Base-by-base conservation (phyloP, 1,140 invertebrate genomes). In the Hyles vespertilio region DNA sequence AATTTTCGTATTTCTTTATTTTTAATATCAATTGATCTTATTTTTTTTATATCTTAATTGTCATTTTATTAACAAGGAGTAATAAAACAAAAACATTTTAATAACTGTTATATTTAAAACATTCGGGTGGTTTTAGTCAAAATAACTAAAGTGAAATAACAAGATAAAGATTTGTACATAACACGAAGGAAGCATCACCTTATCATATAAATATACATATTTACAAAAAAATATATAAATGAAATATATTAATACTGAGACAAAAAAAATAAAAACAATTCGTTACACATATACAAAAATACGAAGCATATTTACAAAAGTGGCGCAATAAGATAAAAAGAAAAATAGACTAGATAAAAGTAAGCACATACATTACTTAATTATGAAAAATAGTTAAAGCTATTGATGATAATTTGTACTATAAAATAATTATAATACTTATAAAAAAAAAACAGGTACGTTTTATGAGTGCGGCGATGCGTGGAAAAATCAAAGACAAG, bases 291-390 rank as follows among this genome's bases (percentile, higher is more conserved):
- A 48, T 45, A 68, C 51, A 64, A 50, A 12, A 34, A 69, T 49
- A 61, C 53, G 74, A 84, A 81, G 68, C 63, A 74, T 87, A 85
- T 87, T 81, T 87, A 85, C 84, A 87, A 80, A 85, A 85, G 79
- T 56, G 51, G 70, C 67, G 71, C 61, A 63, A 61, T 57, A 69
- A 66, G 44, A 61, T 55, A 58, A 64, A 61, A 63, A 58, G 66
- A 64, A 51, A 61, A 64, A 70, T 58, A 56, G 63, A 74, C 61
- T 67, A 74, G 62, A 54, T 65, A 40, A 56, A 60, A 45, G 22
- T 65, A 40, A 61, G 59, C 59, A 61, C 32, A 65, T 43, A 48
- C 47, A 56, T 32, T 12, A 61, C 34, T 22, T 60, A 68, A 70
- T 60, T 69, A 67, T 50, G 69, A 58, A 66, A 57, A 67, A 65